Base-by-base conservation (phyloP, 1,140 invertebrate species). In the Drosophila lacertosa region DNA sequence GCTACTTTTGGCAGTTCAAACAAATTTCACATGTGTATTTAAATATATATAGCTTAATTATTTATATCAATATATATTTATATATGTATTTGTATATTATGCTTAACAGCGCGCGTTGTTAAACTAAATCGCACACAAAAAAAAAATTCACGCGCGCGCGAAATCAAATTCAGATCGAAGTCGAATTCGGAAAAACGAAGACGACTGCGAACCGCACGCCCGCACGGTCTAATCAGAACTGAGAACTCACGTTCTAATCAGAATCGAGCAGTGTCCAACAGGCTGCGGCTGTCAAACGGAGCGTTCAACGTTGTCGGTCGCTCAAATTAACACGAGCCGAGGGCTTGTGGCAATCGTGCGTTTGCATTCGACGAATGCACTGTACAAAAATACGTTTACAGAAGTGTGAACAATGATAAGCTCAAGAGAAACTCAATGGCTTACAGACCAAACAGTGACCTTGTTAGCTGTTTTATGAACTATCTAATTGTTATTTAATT, bases 201-300 rank as follows among this genome's bases (percentile, higher is more conserved):
- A 20, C 42, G 24, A 42, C 32, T 39, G 44, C 50, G 62, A 84
- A 70, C 77, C 77, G 77, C 54, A 67, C 74, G 35, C 73, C 51
- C 63, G 32, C 53, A 66, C 73, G 68, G 76, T 88, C 74, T 79
- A 88, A 88, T 84, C 73, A 84, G 77, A 84, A 84, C 77, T 84
- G 82, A 76, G 78, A 51, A 37, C n/a, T n/a, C 37, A 7, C 20
- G 13, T 70, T 70, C 67, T 70, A 70, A 70, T 70, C 67, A 67
- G 55, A 59, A 62, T 33, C 44, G 72, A 73, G 48, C 72, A 58
- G 58, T 40, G 70, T 74, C 74, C 78, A 84, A 84, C 72, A 86
- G 77, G 77, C 77, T 64, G 60, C 40, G 58, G 20, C 57, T 40
- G 47, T 10, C 39, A 29, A 53, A 53, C 65, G 60, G 47, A 62